phyloP scores from a whole-genome alignment of 2,888 invertebrate species.

The Sminthurinus aureus region DNA sequence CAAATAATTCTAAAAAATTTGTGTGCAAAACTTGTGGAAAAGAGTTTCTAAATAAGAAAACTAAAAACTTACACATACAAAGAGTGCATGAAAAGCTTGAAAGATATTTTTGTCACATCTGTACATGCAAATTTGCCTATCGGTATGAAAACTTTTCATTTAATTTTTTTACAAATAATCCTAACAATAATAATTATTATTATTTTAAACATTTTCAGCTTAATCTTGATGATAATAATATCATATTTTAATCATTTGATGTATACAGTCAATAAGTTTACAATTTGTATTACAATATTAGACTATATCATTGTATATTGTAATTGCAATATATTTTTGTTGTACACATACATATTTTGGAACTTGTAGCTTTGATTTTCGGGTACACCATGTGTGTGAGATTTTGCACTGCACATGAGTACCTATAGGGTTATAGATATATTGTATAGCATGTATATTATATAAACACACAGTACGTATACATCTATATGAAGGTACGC shows the following conservation, averaged over 20 bases:
- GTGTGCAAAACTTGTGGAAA: constrained; percentile 55
- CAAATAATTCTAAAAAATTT: constrained; percentile 33
- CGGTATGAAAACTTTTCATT: constrained; percentile 48
- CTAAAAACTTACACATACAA: constrained; percentile 55
- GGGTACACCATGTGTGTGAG: neutral
- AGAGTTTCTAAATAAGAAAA: constrained; percentile 57
- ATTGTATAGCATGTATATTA: no score
- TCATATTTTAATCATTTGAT: no score
- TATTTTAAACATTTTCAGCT: neutral
- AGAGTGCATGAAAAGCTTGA: constrained; percentile 57
- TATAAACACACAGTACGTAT: neutral
- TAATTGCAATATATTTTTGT: no score
- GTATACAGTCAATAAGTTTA: no score
- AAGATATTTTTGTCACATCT: constrained; percentile 56
- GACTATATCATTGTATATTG: no score
- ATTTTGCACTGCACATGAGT: no score
- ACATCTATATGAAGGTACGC: neutral
- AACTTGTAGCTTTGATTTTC: neutral
- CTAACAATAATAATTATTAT: no score
- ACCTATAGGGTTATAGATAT: no score
- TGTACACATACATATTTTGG: no score
- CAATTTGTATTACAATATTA: no score
- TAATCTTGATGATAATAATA: no score
- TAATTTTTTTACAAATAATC: neutral
- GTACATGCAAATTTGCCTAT: constrained; percentile 56